Conservation (phyloP, 1,140 invertebrate species). For the Babylonia areolata region DNA sequence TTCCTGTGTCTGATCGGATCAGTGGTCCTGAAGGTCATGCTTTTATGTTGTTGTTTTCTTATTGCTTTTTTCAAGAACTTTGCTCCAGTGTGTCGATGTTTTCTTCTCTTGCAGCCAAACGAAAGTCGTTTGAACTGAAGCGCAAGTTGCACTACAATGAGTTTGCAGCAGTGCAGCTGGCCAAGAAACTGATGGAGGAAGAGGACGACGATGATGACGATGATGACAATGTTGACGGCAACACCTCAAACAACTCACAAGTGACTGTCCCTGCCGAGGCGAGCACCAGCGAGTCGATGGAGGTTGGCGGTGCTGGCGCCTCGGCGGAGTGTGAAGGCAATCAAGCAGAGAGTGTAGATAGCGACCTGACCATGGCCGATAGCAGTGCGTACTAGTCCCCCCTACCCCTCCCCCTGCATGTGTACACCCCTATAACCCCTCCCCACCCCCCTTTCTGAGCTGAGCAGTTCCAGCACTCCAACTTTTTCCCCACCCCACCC, state of each 20-base stretch:
- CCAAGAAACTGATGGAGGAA: slow-evolving; percentile 90
- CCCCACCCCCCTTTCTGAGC: not conserved
- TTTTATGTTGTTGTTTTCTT: no score
- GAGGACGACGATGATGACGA: slow-evolving; percentile 89
- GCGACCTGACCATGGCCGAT: not conserved
- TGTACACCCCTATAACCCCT: not conserved
- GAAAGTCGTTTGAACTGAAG: slow-evolving; percentile 90
- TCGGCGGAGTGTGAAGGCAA: not conserved
- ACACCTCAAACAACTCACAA: slow-evolving; percentile 26
- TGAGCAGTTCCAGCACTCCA: not conserved
- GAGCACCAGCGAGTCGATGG: not conserved
- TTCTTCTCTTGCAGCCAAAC: slow-evolving; percentile 81
- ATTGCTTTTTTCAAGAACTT: no score
- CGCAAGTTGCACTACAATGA: slow-evolving; percentile 98
- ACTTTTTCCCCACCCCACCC: not conserved
- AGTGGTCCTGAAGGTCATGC: not conserved
- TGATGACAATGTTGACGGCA: no score
- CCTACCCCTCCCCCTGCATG: not conserved
- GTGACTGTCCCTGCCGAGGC: not conserved
- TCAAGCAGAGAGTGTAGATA: not conserved
- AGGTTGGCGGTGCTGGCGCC: not conserved
- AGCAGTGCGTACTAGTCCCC: not conserved
- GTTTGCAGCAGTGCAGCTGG: slow-evolving; percentile 93
- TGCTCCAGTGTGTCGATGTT: no score
- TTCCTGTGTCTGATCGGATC: not conserved